Conservation (phyloP, 2,888 invertebrate species). For the Anorthoa munda region DNA sequence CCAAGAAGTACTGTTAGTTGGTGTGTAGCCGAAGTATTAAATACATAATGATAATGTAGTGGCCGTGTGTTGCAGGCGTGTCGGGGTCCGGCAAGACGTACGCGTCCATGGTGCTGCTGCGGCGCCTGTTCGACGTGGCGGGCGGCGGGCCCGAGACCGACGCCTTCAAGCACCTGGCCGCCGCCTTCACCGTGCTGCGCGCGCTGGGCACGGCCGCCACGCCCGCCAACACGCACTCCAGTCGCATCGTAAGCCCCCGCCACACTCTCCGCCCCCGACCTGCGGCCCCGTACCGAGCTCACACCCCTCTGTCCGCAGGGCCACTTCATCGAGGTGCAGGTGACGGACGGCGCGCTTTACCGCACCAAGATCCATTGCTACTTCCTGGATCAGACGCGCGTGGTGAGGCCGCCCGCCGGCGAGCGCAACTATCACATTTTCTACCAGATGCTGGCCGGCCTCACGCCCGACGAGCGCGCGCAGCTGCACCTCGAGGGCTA, state of each 20-base stretch:
- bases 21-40: not conserved
- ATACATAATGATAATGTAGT: not conserved
- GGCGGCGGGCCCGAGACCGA: constrained; percentile 99
- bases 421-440: constrained; percentile 99
- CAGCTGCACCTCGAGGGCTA: constrained; percentile 97
- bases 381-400: constrained; percentile 98
- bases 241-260: constrained; percentile 95
- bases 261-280: not conserved
- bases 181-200: constrained; percentile 98
- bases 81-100: constrained; percentile 98
- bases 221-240: constrained; percentile 97
- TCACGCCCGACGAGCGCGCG: constrained; percentile 96
- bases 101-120: constrained; percentile 96
- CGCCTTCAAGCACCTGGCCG: constrained; percentile 98
- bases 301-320: constrained; percentile 91
- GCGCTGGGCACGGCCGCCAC: constrained; percentile 98
- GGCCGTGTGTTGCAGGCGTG: constrained; percentile 90
- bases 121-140: constrained; percentile 97
- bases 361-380: constrained; percentile 99
- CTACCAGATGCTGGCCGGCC: constrained; percentile 98
- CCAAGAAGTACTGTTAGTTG: not conserved
- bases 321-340: constrained; percentile 98
- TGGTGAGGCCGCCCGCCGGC: constrained; percentile 95
- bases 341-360: constrained; percentile 98
- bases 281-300: not conserved